These are phyloP conservation scores for Callipepla squamata DNA, from an alignment of 2,113 vertebrate species.

Conservation along the genomic window DNA sequence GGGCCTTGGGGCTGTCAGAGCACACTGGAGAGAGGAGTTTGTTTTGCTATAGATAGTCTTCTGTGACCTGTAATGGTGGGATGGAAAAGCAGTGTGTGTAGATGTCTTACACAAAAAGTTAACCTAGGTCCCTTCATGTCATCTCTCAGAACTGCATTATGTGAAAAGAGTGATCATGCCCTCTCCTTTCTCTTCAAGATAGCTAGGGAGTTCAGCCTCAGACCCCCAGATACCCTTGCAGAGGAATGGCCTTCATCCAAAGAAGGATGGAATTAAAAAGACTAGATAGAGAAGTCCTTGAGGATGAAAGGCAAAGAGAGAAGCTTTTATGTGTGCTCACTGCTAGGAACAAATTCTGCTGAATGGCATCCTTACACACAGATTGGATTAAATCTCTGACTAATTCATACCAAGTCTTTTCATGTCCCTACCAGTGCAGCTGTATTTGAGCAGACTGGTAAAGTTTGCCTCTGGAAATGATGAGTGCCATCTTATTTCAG, in stretches of 20 bases:
- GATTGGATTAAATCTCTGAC: conserved; percentile 48
- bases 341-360: conserved; percentile 36
- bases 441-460: not conserved
- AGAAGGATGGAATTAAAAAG: not conserved
- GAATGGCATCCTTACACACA: conserved; percentile 23
- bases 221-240: not conserved
- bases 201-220: not conserved
- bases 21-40: accelerated
- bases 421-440: conserved; percentile 24
- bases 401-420: conserved; percentile 41
- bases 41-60: not conserved
- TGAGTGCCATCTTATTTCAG: conserved; percentile 23
- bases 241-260: not conserved
- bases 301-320: conserved; percentile 16
- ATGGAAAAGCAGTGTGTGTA: accelerated
- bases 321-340: not conserved
- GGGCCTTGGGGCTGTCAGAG: not conserved
- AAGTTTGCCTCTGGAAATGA: conserved; percentile 27
- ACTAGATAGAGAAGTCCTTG: not conserved
- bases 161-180: accelerated
- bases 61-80: not conserved
- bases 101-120: not conserved
- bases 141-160: not conserved
- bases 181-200: not conserved
- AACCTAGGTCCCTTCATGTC: not conserved